A percentile compares a stretch with the other conserved stretches of the same genome.
Evolutionary conservation across 1,140 invertebrate genomes (phyloP).

Genomic region (Drosophila pseudoobscura): DNA sequence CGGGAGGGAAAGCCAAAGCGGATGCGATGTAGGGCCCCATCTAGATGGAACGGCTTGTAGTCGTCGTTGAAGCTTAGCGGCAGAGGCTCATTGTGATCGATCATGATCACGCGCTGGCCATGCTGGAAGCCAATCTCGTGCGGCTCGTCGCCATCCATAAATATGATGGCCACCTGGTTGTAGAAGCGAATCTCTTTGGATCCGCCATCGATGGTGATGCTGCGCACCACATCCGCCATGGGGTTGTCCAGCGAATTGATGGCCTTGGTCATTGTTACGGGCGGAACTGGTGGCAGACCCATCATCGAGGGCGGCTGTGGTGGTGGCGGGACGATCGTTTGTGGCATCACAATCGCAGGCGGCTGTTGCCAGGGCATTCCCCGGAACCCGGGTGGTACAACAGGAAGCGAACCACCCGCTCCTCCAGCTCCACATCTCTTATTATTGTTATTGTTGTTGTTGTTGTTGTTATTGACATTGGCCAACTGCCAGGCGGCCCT

Average conservation of each 20-base stretch:
- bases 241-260: slow-evolving; percentile 81
- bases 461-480: slow-evolving; percentile 52
- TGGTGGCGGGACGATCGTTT: slow-evolving; percentile 56
- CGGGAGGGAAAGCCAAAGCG: slow-evolving; percentile 95
- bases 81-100: slow-evolving; percentile 89
- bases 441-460: slow-evolving; percentile 47
- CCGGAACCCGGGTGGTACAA: slow-evolving; percentile 34
- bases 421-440: slow-evolving; percentile 22
- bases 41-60: slow-evolving; percentile 89
- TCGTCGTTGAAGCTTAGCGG: slow-evolving; percentile 88
- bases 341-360: slow-evolving; percentile 50
- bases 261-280: slow-evolving; percentile 59
- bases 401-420: slow-evolving; percentile 9
- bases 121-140: slow-evolving; percentile 92
- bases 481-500: slow-evolving; percentile 61
- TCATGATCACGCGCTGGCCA: slow-evolving; percentile 87
- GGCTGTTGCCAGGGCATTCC: slow-evolving; percentile 72
- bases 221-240: slow-evolving; percentile 83
- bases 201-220: slow-evolving; percentile 93
- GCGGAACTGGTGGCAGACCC: slow-evolving; percentile 47
- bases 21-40: slow-evolving; percentile 90
- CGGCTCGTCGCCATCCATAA: slow-evolving; percentile 93
- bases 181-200: slow-evolving; percentile 94
- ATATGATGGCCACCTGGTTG: slow-evolving; percentile 91
- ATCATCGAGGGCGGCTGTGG: slow-evolving; percentile 66